Evolutionary conservation across 2,888 invertebrate species (phyloP).

Genomic region (Cosmia pyralina): DNA sequence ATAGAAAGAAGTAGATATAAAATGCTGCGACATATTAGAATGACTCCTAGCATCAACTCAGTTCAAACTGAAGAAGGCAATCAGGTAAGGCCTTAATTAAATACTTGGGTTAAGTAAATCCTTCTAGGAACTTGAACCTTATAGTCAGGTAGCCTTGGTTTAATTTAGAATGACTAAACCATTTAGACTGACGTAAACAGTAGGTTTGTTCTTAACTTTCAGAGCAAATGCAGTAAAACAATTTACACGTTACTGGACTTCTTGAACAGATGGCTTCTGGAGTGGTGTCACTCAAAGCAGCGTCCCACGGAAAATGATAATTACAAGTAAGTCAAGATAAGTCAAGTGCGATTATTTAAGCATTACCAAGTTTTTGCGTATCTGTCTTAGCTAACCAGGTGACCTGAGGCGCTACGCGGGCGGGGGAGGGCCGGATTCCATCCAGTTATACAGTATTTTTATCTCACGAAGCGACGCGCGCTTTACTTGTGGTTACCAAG

Average conservation of each 20-base stretch:
- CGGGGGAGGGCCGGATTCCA: no score
- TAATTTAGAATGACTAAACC: not conserved
- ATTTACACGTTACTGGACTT: slow-evolving; percentile 94
- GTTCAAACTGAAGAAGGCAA: slow-evolving; percentile 86
- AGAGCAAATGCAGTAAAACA: slow-evolving; percentile 92
- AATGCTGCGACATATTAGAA: slow-evolving; percentile 82
- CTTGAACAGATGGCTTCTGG: slow-evolving; percentile 93
- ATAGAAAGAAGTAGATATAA: slow-evolving; percentile 79
- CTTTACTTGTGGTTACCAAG: no score
- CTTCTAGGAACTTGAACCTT: slow-evolving; percentile 12
- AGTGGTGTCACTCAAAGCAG: slow-evolving; percentile 89
- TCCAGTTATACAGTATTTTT: no score
- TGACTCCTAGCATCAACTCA: slow-evolving; percentile 83
- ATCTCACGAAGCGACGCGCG: no score
- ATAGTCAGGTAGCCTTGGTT: not conserved
- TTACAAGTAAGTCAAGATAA: slow-evolving; percentile 78
- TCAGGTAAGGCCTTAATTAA: slow-evolving; percentile 74
- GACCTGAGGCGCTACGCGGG: no score
- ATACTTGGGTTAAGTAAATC: not conserved
- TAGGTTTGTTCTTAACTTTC: slow-evolving; percentile 63
- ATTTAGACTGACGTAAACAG: not conserved
- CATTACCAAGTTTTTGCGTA: no score
- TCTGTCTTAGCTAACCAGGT: no score
- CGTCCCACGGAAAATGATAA: slow-evolving; percentile 84
- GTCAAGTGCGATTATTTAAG: no score